Conservation (phyloP, 2,888 invertebrate species). For the Drosophila conformis region DNA sequence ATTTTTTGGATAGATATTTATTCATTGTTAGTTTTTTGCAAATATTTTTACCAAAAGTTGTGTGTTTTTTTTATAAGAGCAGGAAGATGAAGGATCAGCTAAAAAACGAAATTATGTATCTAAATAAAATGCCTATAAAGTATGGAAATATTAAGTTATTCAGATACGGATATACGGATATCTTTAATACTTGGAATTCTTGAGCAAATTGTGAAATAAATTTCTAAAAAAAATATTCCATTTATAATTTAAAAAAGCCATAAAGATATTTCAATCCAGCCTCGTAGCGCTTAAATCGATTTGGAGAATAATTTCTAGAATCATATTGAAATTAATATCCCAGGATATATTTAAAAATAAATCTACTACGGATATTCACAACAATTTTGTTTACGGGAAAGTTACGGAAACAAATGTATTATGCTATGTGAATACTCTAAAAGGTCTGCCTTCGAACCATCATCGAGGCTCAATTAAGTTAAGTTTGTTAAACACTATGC, state of each 20-base stretch:
- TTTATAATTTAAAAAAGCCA: background rate
- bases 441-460: conserved; percentile 9
- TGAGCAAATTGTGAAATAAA: conserved; percentile 17
- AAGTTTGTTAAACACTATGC: conserved; percentile 31
- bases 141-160: conserved; percentile 1
- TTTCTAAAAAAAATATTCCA: background rate
- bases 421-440: background rate
- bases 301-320: background rate
- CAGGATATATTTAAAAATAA: background rate
- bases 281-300: background rate
- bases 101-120: background rate
- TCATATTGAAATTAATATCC: background rate
- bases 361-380: conserved; percentile 2
- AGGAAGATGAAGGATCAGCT: background rate
- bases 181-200: conserved; percentile 7
- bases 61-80: conserved; percentile 7
- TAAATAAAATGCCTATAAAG: background rate
- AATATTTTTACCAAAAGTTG: conserved; percentile 31
- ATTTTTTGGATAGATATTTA: conserved; percentile 42
- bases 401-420: background rate
- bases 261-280: background rate
- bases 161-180: background rate
- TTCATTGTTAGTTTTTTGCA: conserved; percentile 13
- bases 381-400: background rate
- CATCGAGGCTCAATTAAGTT: conserved; percentile 35